phyloP scores from a whole-genome alignment of 2,888 invertebrate genomes.

The Rhodophaea formosa region DNA sequence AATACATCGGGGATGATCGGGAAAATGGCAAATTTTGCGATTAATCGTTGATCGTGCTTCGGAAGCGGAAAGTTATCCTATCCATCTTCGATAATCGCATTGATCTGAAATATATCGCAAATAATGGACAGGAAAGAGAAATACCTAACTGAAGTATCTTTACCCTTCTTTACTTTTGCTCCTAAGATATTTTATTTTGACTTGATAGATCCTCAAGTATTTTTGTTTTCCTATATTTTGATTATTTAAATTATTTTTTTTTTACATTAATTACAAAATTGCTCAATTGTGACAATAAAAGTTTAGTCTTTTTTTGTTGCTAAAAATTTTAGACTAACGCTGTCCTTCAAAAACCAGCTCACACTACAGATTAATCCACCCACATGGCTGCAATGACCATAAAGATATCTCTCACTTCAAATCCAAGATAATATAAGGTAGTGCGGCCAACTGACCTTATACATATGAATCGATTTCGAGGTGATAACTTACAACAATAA shows the following conservation, averaged over 20 bases:
- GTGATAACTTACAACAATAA: too few species aligned
- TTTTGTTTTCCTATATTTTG: too few species aligned
- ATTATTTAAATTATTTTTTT: too few species aligned
- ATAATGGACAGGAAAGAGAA: conserved; percentile 12
- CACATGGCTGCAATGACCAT: background rate
- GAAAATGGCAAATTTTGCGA: conserved; percentile 4
- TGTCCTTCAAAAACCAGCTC: too few species aligned
- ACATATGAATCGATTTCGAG: background rate
- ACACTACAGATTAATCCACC: background rate
- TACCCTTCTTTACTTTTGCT: background rate
- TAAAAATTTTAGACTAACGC: too few species aligned
- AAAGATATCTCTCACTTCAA: background rate
- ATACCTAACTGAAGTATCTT: conserved; percentile 12
- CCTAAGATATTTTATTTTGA: background rate
- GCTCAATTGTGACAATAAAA: too few species aligned
- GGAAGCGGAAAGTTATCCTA: conserved; percentile 7
- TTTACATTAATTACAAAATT: too few species aligned
- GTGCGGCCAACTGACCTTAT: too few species aligned
- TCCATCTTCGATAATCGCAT: conserved; percentile 6
- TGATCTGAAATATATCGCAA: background rate
- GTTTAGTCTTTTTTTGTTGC: too few species aligned
- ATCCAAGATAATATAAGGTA: background rate
- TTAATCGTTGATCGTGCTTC: conserved; percentile 8
- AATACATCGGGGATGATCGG: background rate
- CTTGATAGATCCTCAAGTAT: background rate